phyloP scores from a whole-genome alignment of 2,888 invertebrate genomes.

The Pollenia angustigena region DNA sequence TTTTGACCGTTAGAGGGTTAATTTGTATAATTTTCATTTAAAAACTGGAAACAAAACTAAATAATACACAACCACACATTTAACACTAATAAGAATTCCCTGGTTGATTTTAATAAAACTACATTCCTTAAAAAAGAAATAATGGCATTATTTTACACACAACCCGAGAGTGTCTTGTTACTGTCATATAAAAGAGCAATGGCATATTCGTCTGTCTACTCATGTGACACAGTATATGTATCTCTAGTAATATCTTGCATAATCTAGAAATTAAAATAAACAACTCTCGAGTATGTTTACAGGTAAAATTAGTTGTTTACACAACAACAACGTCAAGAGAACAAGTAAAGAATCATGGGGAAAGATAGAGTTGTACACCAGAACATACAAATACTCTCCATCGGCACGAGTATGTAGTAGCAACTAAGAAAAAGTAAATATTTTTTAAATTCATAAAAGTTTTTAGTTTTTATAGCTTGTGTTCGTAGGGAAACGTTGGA shows the following conservation, averaged over 20 bases:
- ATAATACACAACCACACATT: too few species aligned
- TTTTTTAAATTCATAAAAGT: not conserved
- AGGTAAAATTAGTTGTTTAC: constrained; percentile 48
- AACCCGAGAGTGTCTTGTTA: too few species aligned
- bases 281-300: constrained; percentile 8
- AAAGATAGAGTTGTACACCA: not conserved
- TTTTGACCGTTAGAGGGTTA: too few species aligned
- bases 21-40: too few species aligned
- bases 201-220: too few species aligned
- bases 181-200: too few species aligned
- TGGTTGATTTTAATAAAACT: not conserved
- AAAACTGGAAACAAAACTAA: too few species aligned
- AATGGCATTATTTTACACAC: not conserved
- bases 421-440: not conserved
- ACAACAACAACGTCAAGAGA: constrained; percentile 1
- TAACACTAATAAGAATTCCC: not conserved
- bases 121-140: not conserved
- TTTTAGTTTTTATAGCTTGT: constrained; percentile 6
- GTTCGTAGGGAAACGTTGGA: not conserved
- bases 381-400: not conserved
- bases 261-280: not conserved
- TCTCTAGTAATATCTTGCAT: not conserved
- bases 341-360: not conserved
- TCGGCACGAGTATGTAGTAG: not conserved
- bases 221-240: too few species aligned